phyloP scores from a whole-genome alignment of 2,888 invertebrate species.

The Andrena haemorrhoa region DNA sequence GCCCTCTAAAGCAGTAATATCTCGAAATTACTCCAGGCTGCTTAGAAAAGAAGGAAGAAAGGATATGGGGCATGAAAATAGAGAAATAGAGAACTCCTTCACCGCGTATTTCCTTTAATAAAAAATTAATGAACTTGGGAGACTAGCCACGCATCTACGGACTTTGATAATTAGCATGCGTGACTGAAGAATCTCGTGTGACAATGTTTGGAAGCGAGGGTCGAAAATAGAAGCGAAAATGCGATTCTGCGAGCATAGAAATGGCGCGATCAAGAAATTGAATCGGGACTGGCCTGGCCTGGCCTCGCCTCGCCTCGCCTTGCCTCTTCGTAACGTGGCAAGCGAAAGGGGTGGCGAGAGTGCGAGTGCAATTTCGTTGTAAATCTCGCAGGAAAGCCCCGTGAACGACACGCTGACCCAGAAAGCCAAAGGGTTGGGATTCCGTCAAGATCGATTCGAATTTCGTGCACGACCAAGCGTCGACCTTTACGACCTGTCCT shows the following conservation, averaged over 20 bases:
- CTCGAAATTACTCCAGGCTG: not conserved
- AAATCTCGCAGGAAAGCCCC: slow-evolving; percentile 62
- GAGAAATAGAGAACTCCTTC: no score
- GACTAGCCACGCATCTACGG: no score
- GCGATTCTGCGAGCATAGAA: slow-evolving; percentile 10
- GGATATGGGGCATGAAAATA: not conserved
- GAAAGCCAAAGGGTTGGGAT: slow-evolving; percentile 75
- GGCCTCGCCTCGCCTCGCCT: slow-evolving; percentile 36
- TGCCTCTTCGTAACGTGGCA: slow-evolving; percentile 13
- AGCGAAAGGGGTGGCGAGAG: slow-evolving; percentile 36
- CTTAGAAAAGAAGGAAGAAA: not conserved
- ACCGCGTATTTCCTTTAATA: no score
- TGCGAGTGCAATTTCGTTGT: slow-evolving; percentile 67
- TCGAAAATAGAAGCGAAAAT: not conserved
- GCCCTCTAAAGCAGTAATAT: not conserved
- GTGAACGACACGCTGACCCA: slow-evolving; percentile 77
- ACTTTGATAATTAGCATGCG: no score
- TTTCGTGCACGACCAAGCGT: slow-evolving; percentile 65
- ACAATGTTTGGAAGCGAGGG: not conserved
- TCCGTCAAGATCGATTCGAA: slow-evolving; percentile 73
- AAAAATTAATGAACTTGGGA: no score
- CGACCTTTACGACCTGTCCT: slow-evolving; percentile 68
- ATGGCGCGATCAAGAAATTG: slow-evolving; percentile 58
- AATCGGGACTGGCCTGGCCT: slow-evolving; percentile 49
- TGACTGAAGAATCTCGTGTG: not conserved